These are phyloP conservation scores for Enteromius radiatus DNA, from an alignment of 2,797 vertebrate genomes.

Conservation along the genomic window DNA sequence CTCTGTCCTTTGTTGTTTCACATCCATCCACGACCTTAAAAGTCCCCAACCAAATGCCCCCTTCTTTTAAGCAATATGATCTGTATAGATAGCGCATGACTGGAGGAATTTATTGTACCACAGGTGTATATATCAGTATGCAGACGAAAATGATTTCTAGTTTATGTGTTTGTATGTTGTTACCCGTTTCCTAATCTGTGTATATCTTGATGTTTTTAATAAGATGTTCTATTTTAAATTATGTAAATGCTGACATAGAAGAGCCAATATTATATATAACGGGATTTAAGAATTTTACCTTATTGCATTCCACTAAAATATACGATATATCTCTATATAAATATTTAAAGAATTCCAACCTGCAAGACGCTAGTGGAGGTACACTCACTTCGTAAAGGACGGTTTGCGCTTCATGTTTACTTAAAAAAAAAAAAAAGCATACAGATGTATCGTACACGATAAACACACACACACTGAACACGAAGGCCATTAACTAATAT, in stretches of 20 bases:
- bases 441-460: conserved; percentile 23
- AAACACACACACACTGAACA: conserved; percentile 65
- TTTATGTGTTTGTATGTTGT: conserved; percentile 99
- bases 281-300: conserved; percentile 90
- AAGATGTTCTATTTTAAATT: conserved; percentile 99
- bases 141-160: conserved; percentile 97
- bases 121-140: conserved; percentile 98
- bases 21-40: conserved; percentile 70
- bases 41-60: conserved; percentile 82
- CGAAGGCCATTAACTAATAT: conserved; percentile 81
- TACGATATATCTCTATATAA: conserved; percentile 60
- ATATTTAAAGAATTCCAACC: conserved; percentile 80
- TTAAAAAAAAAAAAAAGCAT: conserved; percentile 66
- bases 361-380: conserved; percentile 87
- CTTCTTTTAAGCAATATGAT: conserved; percentile 99
- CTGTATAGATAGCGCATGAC: conserved; percentile 99
- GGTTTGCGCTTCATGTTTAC: conserved; percentile 87
- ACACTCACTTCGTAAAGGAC: conserved; percentile 91
- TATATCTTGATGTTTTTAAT: conserved; percentile 99
- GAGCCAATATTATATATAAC: conserved; percentile 87
- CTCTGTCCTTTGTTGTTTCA: conserved; percentile 76
- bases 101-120: conserved; percentile 97
- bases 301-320: conserved; percentile 91
- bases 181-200: conserved; percentile 99
- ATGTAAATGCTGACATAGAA: conserved; percentile 99